Percentiles rank a stretch among this genome's conserved stretches.
These are phyloP conservation scores for Athalia circularis DNA, from an alignment of 2,888 invertebrate species.

Conservation along the genomic window DNA sequence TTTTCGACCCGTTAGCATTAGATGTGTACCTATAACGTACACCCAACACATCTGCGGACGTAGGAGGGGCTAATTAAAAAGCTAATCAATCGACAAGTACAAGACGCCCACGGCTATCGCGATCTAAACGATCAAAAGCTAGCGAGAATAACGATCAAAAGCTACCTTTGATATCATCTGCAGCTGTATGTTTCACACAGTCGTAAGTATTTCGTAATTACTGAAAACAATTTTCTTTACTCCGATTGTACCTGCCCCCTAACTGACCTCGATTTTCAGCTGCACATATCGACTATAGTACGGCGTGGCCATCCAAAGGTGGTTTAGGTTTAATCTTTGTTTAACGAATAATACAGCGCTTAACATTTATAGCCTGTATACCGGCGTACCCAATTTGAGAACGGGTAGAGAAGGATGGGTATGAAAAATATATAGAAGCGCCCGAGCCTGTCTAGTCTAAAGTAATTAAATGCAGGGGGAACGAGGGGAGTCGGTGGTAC, in stretches of 20 bases:
- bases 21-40: too few relatives aligned
- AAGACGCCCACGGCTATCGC: not conserved
- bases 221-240: too few relatives aligned
- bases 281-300: too few relatives aligned
- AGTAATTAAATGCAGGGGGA: conserved; percentile 66
- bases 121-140: not conserved
- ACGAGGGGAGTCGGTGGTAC: conserved; percentile 11
- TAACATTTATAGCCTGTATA: not conserved
- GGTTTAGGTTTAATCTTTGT: too few relatives aligned
- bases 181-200: too few relatives aligned
- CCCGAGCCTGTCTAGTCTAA: conserved; percentile 54
- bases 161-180: too few relatives aligned
- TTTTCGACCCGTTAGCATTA: not conserved
- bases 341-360: too few relatives aligned
- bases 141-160: too few relatives aligned
- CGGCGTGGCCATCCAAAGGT: too few relatives aligned
- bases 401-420: conserved; percentile 35
- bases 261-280: too few relatives aligned
- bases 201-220: too few relatives aligned
- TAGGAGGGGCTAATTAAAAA: conserved; percentile 56
- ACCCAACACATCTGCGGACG: not conserved
- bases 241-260: too few relatives aligned
- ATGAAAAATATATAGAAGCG: conserved; percentile 27
- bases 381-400: not conserved
- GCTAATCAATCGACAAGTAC: conserved; percentile 57